Conservation (phyloP, 2,113 vertebrate species). For the Clupea harengus region DNA sequence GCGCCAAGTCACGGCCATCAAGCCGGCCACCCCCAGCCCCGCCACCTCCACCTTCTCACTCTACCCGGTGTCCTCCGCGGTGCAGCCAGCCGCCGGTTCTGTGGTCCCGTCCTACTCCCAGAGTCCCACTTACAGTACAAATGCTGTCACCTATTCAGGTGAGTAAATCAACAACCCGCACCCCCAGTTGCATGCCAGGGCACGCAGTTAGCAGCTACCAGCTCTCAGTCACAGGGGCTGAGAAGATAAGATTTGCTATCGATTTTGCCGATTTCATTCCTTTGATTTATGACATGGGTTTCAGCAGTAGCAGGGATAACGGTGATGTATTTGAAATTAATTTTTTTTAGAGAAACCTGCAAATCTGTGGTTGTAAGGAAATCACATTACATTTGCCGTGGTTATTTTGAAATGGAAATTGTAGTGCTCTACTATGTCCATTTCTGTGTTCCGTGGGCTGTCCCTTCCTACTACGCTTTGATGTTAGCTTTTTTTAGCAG, state of each 20-base stretch:
- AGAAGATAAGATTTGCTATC: neutral
- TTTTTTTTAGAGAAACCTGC: neutral
- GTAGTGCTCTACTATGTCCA: neutral
- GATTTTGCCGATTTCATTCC: neutral
- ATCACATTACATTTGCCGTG: neutral
- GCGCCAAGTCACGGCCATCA: slow-evolving; percentile 96
- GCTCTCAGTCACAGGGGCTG: neutral
- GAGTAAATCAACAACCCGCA: slow-evolving; percentile 48
- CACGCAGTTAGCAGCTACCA: neutral
- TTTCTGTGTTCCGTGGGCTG: neutral
- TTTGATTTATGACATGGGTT: slow-evolving; percentile 1
- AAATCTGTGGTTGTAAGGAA: neutral
- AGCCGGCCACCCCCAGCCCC: slow-evolving; percentile 90
- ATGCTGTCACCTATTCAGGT: slow-evolving; percentile 95
- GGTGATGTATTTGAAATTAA: neutral
- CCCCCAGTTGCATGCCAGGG: neutral
- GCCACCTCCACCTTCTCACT: slow-evolving; percentile 95
- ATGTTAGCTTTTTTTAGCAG: neutral
- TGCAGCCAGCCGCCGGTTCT: slow-evolving; percentile 85
- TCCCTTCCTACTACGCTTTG: neutral
- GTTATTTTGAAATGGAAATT: neutral
- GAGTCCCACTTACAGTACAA: slow-evolving; percentile 95
- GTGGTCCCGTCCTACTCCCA: slow-evolving; percentile 96
- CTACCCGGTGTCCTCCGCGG: slow-evolving; percentile 94
- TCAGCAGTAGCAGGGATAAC: neutral